Conservation (phyloP, 1,140 invertebrate genomes). For the Akabosia matsudoensis region DNA sequence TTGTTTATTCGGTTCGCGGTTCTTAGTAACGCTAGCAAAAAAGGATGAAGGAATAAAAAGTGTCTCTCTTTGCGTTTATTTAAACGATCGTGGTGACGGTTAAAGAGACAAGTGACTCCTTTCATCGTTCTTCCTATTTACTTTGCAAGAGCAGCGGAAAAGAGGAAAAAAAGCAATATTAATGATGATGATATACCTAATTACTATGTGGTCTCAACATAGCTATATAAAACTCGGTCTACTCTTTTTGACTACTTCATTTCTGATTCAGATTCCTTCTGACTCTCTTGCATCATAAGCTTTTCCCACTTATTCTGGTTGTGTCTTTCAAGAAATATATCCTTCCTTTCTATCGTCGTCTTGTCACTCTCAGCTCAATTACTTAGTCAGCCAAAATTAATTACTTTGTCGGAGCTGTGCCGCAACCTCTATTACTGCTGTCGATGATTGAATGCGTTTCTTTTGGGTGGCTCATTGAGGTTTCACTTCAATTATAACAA, state of each 20-base stretch:
- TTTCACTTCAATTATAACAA: not conserved
- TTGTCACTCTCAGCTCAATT: slow-evolving; percentile 47
- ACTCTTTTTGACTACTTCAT: too few relatives aligned
- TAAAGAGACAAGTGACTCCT: not conserved
- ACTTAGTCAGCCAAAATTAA: slow-evolving; percentile 48
- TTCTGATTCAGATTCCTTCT: too few relatives aligned
- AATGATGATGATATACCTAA: not conserved
- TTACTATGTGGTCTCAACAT: too few relatives aligned
- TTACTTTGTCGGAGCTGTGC: slow-evolving; percentile 41
- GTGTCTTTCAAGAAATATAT: slow-evolving; percentile 30
- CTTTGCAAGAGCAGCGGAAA: too few relatives aligned
- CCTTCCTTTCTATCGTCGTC: slow-evolving; percentile 45
- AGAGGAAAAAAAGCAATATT: not conserved
- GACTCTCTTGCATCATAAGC: not conserved
- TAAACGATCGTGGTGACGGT: not conserved
- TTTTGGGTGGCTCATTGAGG: slow-evolving; percentile 8
- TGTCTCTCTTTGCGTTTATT: not conserved
- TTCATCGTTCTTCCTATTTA: not conserved
- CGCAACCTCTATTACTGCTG: not conserved
- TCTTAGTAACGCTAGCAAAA: not conserved
- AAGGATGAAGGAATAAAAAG: not conserved
- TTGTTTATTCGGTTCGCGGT: slow-evolving; percentile 40
- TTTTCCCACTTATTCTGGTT: slow-evolving; percentile 22
- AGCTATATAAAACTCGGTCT: not conserved
- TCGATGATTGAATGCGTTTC: not conserved